phyloP scores from a whole-genome alignment of 2,797 vertebrate species.

The Chromis chromis region DNA sequence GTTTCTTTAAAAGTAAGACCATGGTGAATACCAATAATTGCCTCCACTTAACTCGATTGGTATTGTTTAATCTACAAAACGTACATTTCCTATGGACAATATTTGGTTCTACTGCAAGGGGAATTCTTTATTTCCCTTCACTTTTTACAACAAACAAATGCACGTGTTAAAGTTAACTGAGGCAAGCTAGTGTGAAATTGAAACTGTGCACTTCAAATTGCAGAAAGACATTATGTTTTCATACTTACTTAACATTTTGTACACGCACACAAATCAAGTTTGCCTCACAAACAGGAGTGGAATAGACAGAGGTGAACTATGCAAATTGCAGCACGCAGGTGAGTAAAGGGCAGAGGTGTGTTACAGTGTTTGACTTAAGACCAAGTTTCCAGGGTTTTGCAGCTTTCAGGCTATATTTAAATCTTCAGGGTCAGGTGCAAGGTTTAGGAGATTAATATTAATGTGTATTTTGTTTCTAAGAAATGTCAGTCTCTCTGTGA shows the following conservation, averaged over 20 bases:
- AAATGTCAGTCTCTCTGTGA: neutral
- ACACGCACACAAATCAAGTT: neutral
- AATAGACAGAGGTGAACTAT: neutral
- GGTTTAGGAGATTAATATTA: neutral
- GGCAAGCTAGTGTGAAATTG: constrained; percentile 14
- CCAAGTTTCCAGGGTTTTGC: neutral
- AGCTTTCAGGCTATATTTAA: neutral
- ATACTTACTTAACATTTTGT: neutral
- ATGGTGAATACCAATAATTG: neutral
- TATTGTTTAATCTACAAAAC: neutral
- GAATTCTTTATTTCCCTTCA: neutral
- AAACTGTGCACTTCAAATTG: constrained; percentile 2
- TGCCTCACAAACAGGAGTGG: neutral
- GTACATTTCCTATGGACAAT: neutral
- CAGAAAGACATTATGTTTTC: neutral
- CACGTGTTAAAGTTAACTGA: neutral
- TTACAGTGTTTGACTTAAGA: neutral
- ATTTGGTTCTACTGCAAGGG: neutral
- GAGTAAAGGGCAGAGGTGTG: neutral
- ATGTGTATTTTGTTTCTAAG: neutral
- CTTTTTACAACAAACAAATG: constrained; percentile 7
- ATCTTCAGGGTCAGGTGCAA: neutral
- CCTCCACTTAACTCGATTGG: neutral
- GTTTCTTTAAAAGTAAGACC: neutral
- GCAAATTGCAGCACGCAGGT: neutral